Evolutionary conservation across 2,888 invertebrate species (phyloP), one percentile per base, ranked within the genome.

Genomic region (Myopa testacea): DNA sequence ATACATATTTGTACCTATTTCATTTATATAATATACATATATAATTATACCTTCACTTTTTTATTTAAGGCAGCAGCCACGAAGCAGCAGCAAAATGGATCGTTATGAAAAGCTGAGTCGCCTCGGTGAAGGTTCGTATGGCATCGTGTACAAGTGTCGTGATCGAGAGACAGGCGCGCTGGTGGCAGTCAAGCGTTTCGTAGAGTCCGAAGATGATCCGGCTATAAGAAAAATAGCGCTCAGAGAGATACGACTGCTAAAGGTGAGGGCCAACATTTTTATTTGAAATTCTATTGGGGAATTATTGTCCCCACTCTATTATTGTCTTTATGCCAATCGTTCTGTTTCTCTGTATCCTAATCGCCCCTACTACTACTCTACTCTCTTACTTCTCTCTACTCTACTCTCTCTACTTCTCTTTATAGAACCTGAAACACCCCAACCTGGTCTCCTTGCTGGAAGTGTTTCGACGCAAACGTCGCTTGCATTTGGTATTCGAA

Each of bases 401-500:
- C 60, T 7, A 10, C 19, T 16, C 34, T 14, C 50, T 37, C 37
- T 6, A 1, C 37, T 26, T 16, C 73, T 45, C 26, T 63, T 40
- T 58, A 5, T 91, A 99, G 98, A 98, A 98, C 91, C 91, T 99
- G 82, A 99, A 98, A 89, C 99, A 99, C 90, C 97, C 97, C 5
- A 99, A 99, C 90, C 90, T 99, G 86, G 97, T 99, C 76, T 98
- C 98, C 87, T 91, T 99, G 80, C 92, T 99, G 85, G 99, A 99
- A 91, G 99, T 99, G 78, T 99, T 99, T 90, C 93, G 98, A 80
- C 92, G 97, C 81, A 98, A 98, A 89, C 92, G 98, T 80, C 96
- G 98, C 86, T 91, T 99, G 72, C 99, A 99, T 90, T 92, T 99
- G 80, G 99, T 99, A 50, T 99, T 99, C 90, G 99, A 99, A 90